Base-by-base conservation (phyloP, 2,113 vertebrate genomes). In the Loxodonta africana region DNA sequence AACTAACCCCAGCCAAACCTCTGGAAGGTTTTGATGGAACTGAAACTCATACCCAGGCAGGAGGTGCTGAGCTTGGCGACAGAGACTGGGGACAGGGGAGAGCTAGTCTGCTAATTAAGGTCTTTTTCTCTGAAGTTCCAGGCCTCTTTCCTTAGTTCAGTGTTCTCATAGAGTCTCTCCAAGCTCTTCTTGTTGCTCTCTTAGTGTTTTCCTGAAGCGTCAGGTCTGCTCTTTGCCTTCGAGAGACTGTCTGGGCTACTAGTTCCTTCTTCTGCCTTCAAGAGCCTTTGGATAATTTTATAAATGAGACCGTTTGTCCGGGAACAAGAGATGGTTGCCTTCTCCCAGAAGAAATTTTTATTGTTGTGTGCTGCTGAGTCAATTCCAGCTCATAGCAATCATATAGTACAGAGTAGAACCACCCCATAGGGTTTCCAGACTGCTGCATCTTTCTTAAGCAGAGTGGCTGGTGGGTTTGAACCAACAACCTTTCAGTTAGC, bases 1-100 rank as follows among this genome's bases (percentile, higher is more conserved):
- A 97, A 96, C 96, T 97, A 93, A 97, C 87, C 67, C 69, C 74
- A 71, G 37, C 87, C 90, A 88, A 97, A 92, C 88, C 76, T 95
- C 81, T 87, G 76, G 69, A 92, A 81, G 15, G 83, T 96, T 94
- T 84, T 51, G 20, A 65, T 85, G 51, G 37, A 81, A 95, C 83
- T 8, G 51, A 97, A 97, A 97, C 94, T 96, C 71, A 71, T 4
- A 41, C 60, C 71, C 26, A 28, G n/a, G 41, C 46, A 94, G 67
- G 85, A 88, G 60, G 67, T 57, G 2, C n/a, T 30, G 48, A 84
- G 83, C 5, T 77, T 67, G 86, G 86, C 60, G 23, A 90, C 46
- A 53, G 62, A 90, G 74, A 18, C 30, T 21, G 44, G 30, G 21
- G 53, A 83, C 37, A 90, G 28, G 88, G 62, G 26, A 81, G 33